Base-by-base conservation (phyloP, 1,140 invertebrate genomes). In the Coelopa frigida region DNA sequence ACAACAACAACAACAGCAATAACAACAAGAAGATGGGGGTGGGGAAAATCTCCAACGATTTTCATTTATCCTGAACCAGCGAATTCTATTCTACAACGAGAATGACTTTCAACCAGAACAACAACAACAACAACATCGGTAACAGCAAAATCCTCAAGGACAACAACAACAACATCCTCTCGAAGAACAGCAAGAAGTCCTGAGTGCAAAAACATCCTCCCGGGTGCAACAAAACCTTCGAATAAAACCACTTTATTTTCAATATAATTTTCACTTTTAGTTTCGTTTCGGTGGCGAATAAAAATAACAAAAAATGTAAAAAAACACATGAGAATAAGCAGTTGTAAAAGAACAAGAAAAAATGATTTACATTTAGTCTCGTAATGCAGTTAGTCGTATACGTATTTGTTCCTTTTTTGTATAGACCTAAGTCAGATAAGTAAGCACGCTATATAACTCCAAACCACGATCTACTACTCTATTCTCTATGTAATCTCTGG, bases 281-380 rank as follows among this genome's bases (percentile, higher is more conserved):
- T 44, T 18, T 24, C n/a, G 26, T 36, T 36, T 23, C 18, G 15
- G 20, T 47, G 26, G 29, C 33, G 36, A 42, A 33, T 32, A 29
- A 38, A 47, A 32, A 31, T 11, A 33, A 22, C 20, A 46, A 22
- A 41, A 36, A 44, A 44, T 32, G 14, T 29, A 27, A 32, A n/a
- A n/a, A n/a, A n/a, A n/a, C n/a, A n/a, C n/a, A n/a, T n/a, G n/a
- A n/a, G n/a, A 10, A 21, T 43, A 29, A n/a, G n/a, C n/a, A n/a
- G n/a, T n/a, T n/a, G 11, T 20, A 20, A 44, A 44, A 44, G 23
- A 44, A 44, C 29, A 43, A 26, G 35, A 44, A 40, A 41, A 42
- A 41, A 35, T 14, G 46, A 40, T 48, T 48, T 48, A 48, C 46
- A 48, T 48, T 41, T 48, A 48, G 36, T 36, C 17, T 32, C 17